phyloP scores from a whole-genome alignment of 2,888 invertebrate species.

The Drosophila paranaensis region DNA sequence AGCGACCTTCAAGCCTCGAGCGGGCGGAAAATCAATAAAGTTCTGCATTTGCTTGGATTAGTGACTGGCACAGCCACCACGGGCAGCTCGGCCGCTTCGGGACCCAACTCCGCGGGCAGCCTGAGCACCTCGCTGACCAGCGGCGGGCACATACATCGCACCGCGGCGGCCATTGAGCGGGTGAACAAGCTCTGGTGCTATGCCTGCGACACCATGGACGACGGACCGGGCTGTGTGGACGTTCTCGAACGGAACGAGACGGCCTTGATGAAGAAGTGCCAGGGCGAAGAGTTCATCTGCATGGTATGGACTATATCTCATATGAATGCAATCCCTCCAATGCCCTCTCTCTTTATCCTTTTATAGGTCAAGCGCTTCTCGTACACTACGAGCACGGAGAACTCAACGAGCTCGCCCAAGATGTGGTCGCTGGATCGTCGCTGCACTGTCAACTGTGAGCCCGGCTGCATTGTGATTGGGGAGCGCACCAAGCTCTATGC shows the following conservation, averaged over 20 bases:
- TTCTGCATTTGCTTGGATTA: background rate
- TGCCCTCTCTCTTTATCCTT: accelerated
- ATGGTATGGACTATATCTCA: constrained; percentile 87
- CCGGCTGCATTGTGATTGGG: constrained; percentile 95
- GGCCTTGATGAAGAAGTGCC: constrained; percentile 89
- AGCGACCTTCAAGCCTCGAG: constrained; percentile 36
- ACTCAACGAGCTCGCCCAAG: constrained; percentile 90
- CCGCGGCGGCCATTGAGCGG: constrained; percentile 91
- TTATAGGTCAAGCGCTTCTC: constrained; percentile 90
- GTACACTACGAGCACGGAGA: constrained; percentile 93
- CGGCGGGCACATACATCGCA: constrained; percentile 88
- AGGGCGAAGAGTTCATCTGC: constrained; percentile 90
- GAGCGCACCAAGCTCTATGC: constrained; percentile 95
- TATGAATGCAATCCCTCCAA: background rate
- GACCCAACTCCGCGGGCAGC: constrained; percentile 67
- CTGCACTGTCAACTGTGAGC: constrained; percentile 93
- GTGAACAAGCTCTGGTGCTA: constrained; percentile 92
- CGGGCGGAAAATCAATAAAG: constrained; percentile 7
- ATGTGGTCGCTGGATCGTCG: constrained; percentile 94
- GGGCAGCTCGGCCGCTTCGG: constrained; percentile 68
- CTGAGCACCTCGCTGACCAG: constrained; percentile 85
- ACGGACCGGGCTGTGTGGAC: constrained; percentile 89
- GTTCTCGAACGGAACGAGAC: constrained; percentile 86
- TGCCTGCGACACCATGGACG: constrained; percentile 91
- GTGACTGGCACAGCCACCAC: constrained; percentile 69